These are phyloP conservation scores for Cygnus atratus DNA, from an alignment of 2,113 vertebrate genomes.

Conservation along the genomic window DNA sequence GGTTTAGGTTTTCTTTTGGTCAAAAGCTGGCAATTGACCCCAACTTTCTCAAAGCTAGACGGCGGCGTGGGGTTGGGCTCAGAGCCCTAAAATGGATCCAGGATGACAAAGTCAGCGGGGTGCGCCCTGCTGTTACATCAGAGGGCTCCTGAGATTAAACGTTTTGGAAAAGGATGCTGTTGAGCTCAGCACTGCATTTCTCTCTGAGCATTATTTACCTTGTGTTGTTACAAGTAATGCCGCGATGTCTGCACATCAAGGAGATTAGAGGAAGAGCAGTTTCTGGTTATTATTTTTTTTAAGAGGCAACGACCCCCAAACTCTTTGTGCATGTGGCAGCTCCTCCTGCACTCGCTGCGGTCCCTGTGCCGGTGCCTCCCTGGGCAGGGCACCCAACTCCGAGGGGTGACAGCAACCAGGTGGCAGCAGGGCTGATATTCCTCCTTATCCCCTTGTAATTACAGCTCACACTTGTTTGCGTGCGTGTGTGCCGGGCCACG, in stretches of 20 bases:
- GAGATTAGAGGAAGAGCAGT: neutral
- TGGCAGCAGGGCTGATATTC: neutral
- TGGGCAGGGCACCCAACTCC: neutral
- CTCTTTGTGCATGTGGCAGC: neutral
- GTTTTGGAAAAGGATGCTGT: neutral
- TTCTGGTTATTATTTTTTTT: neutral
- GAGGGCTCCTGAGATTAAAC: neutral
- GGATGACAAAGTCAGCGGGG: neutral
- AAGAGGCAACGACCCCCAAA: neutral
- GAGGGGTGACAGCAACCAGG: neutral
- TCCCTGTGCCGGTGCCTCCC: neutral
- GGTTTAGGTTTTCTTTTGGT: fast-evolving
- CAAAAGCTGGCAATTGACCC: neutral
- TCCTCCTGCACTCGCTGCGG: neutral
- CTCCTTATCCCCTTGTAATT: neutral
- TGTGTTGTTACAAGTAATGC: neutral
- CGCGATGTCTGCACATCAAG: neutral
- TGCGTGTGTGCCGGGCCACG: fast-evolving
- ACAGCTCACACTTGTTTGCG: fast-evolving
- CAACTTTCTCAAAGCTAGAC: neutral
- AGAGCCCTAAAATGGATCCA: neutral
- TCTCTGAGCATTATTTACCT: neutral
- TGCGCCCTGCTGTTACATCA: neutral
- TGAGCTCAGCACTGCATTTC: neutral
- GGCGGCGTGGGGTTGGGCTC: neutral